Base-by-base conservation (phyloP, 2,888 invertebrate genomes). In the Apeira syringaria region DNA sequence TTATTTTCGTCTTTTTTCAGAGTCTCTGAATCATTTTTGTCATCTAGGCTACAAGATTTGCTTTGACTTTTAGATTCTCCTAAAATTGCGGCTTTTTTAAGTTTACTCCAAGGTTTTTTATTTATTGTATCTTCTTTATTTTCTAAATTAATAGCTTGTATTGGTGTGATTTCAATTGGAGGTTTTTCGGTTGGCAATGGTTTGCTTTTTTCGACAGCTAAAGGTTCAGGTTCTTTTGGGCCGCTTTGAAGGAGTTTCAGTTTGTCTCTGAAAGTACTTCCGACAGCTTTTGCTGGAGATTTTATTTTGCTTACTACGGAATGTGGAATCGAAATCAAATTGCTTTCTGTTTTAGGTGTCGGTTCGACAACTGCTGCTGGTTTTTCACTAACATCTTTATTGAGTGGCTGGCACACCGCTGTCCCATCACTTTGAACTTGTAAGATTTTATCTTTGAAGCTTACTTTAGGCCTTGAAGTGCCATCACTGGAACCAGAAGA, bases 101-200 rank as follows among this genome's bases (percentile, higher is more conserved):
- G 82, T 83, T 94, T 95, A 7, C 92, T 92, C 96, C 96, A 96
- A 1, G 94, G 93, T 59, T 92, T 93, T 64, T 92, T 93, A 30
- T 62, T 77, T 58, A 79, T 90, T 6, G 73, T 57, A 29, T 85
- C 84, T 31, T 83, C 84, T 60, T 75, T 78, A 15, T 15, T 56
- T 58, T 82, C 86, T 15, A 64, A 59, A 17, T 64, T 47, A 56
- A 71, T 8, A 2, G 43, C 31, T 31, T 35, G 76, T 33, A 82
- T 47, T 34, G 79, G 73, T 38, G 59, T 65, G 57, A 80, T 77
- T 81, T 83, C 81, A 47, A 68, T 55, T 13, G 80, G 53, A 41
- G 63, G 36, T 67, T 82, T 86, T 52, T 87, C 84, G 50, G 59
- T 12, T 13, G 58, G 25, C 2, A 61, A 47, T 18, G 62, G 53